A percentile compares a stretch with the other conserved stretches of the same genome.
These are phyloP conservation scores for Luperina nickerlii DNA, from an alignment of 2,888 invertebrate species.

Conservation along the genomic window DNA sequence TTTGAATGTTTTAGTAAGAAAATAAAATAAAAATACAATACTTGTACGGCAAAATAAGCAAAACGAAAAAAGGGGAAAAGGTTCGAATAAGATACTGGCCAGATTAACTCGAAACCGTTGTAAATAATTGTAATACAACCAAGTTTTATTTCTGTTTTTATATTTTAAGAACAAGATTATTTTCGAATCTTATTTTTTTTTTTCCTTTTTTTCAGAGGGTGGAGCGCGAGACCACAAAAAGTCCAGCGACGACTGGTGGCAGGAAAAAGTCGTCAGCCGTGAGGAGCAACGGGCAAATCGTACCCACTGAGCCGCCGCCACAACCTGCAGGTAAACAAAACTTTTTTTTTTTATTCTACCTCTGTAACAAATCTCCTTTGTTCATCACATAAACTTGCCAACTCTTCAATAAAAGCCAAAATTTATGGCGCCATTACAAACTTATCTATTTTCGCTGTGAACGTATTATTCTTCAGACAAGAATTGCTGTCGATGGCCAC, in stretches of 20 bases:
- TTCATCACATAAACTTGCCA: constrained; percentile 55
- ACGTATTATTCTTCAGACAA: constrained; percentile 64
- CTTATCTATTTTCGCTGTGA: constrained; percentile 66
- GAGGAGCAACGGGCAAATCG: constrained; percentile 86
- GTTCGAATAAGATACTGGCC: constrained; percentile 22
- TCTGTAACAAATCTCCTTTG: constrained; percentile 47
- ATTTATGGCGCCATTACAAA: constrained; percentile 68
- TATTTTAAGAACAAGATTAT: constrained; percentile 52
- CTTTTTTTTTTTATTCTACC: constrained; percentile 48
- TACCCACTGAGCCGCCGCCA: constrained; percentile 79
- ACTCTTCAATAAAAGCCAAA: constrained; percentile 62
- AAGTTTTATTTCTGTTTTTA: constrained; percentile 47
- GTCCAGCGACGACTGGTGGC: constrained; percentile 85
- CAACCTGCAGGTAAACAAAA: constrained; percentile 79
- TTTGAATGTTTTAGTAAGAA: constrained; percentile 15
- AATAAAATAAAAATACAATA: constrained; percentile 24
- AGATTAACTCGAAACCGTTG: constrained; percentile 39
- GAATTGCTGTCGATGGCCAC: constrained; percentile 49
- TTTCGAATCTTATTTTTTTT: constrained; percentile 21
- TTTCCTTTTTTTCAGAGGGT: constrained; percentile 81
- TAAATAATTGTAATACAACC: constrained; percentile 41
- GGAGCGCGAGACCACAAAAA: constrained; percentile 86
- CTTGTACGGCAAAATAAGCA: constrained; percentile 18
- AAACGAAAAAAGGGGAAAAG: constrained; percentile 24
- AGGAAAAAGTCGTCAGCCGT: constrained; percentile 84